A percentile compares a stretch with the other conserved stretches of the same genome.
phyloP scores from a whole-genome alignment of 2,888 invertebrate genomes.

The Prosapia bicincta region DNA sequence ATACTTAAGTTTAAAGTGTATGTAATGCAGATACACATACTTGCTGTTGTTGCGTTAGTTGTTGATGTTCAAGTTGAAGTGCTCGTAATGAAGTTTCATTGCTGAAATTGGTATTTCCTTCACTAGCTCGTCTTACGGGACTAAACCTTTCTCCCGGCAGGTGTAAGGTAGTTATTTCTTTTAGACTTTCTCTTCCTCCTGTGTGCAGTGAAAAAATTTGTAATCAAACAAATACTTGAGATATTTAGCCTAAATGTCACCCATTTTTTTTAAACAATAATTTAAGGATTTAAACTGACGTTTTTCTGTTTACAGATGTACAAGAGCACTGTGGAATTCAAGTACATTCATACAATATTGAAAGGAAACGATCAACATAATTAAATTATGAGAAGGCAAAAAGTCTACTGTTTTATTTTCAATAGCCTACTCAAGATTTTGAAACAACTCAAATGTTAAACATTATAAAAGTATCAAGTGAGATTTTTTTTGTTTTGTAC shows the following conservation, averaged over 20 bases:
- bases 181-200: slow-evolving; percentile 55
- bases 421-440: no score
- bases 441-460: no score
- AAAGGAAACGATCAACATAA: no score
- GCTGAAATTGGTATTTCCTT: slow-evolving; percentile 56
- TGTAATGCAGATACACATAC: slow-evolving; percentile 45
- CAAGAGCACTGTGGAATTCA: no score
- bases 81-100: slow-evolving; percentile 49
- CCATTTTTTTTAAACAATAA: neutral
- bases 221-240: slow-evolving; percentile 29
- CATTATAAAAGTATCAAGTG: no score
- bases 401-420: no score
- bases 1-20: no score
- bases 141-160: slow-evolving; percentile 73
- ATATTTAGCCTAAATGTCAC: slow-evolving; percentile 1
- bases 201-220: slow-evolving; percentile 17
- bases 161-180: slow-evolving; percentile 51
- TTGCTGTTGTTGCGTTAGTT: slow-evolving; percentile 54
- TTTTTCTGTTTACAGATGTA: no score
- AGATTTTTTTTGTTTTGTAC: no score
- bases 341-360: no score
- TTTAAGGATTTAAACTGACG: no score
- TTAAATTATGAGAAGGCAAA: no score
- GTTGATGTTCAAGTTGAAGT: slow-evolving; percentile 75
- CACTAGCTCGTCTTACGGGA: slow-evolving; percentile 86